phyloP scores from a whole-genome alignment of 1,140 invertebrate species.

The Steinernema feltiae region DNA sequence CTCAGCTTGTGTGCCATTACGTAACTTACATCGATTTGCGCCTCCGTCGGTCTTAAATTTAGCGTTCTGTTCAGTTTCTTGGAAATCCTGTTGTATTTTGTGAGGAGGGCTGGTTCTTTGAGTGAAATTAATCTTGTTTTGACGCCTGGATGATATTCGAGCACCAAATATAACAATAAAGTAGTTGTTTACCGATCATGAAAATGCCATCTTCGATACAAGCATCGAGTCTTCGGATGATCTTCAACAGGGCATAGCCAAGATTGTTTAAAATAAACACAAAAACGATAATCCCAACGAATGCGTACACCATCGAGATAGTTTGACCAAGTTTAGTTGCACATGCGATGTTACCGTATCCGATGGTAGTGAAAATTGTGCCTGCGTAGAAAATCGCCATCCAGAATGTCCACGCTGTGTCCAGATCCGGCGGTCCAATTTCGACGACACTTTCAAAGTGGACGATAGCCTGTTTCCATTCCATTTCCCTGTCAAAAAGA shows the following conservation, averaged over 20 bases:
- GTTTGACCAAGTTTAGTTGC: constrained; percentile 85
- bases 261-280: constrained; percentile 86
- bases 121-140: constrained; percentile 1
- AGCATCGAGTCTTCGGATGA: constrained; percentile 63
- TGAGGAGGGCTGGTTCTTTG: background rate
- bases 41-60: background rate
- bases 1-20: background rate
- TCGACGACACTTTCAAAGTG: background rate
- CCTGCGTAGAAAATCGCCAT: constrained; percentile 3
- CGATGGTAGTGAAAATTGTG: background rate
- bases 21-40: background rate
- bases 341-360: constrained; percentile 85
- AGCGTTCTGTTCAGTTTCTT: background rate
- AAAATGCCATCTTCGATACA: background rate
- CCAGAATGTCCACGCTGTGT: background rate
- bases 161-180: background rate
- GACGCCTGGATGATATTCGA: background rate
- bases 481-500: background rate
- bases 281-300: constrained; percentile 87
- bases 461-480: background rate
- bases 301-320: constrained; percentile 88
- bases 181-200: background rate
- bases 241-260: constrained; percentile 88
- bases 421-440: background rate
- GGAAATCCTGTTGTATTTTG: background rate